phyloP scores from a whole-genome alignment of 2,797 vertebrate species.

The Echiichthys vipera region DNA sequence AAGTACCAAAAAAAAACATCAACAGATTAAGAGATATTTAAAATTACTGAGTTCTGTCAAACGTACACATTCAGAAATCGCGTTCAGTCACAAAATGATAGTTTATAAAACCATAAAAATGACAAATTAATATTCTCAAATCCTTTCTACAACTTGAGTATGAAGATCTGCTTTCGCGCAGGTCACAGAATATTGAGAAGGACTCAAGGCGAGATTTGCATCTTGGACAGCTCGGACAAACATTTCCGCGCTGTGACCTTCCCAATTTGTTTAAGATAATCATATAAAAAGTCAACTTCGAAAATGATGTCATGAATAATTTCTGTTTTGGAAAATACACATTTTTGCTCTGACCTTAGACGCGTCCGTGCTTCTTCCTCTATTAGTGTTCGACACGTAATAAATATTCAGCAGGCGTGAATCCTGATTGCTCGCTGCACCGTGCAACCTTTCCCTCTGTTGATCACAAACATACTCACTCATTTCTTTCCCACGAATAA shows the following conservation, averaged over 20 bases:
- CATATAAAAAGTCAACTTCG: slow-evolving; percentile 3
- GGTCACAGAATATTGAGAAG: neutral
- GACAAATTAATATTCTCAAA: neutral
- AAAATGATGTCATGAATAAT: slow-evolving; percentile 4
- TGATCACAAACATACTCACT: slow-evolving; percentile 72
- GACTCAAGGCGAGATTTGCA: neutral
- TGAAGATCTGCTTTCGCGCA: neutral
- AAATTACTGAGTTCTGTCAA: too few species aligned
- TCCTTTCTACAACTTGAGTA: neutral
- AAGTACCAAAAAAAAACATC: neutral
- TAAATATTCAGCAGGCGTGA: slow-evolving; percentile 27
- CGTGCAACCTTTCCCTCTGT: slow-evolving; percentile 20
- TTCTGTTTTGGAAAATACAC: neutral
- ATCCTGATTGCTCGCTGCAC: neutral
- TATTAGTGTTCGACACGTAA: neutral
- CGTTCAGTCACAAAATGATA: neutral
- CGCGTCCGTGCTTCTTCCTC: neutral
- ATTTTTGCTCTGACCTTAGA: neutral
- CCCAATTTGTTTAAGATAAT: neutral
- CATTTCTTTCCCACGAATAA: slow-evolving; percentile 84
- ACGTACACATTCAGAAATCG: neutral
- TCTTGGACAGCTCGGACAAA: neutral
- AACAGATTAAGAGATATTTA: neutral
- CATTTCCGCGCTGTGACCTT: neutral
- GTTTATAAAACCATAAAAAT: slow-evolving; percentile 4